Base-by-base conservation (phyloP, 2,113 vertebrate species). In the Oryzias javanicus region DNA sequence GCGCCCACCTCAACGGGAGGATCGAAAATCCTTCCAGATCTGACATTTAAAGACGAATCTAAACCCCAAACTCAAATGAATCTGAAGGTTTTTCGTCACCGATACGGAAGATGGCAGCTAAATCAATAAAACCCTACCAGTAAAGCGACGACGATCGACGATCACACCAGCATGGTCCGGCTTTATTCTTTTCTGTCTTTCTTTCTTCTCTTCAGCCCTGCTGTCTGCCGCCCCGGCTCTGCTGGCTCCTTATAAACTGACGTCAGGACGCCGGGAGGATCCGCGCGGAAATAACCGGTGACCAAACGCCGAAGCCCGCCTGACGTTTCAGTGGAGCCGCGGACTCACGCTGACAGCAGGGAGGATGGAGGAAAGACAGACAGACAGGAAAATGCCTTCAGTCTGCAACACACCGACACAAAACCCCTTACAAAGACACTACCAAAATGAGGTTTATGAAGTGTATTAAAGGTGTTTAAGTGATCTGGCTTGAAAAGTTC, bases 211-310 rank as follows among this genome's bases (percentile, higher is more conserved):
- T 42, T 29, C 73, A 25, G 58, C 55, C 57, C 25, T 16, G 50
- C 58, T 50, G 42, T 67, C 70, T 53, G 55, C 55, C 59, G 55
- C 74, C 20, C 78, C 72, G 69, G 57, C 61, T 16, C 79, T 20
- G 79, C 65, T 49, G 60, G 70, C 25, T 77, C 83, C 81, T 84
- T 84, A 71, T 83, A 64, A 48, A 55, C 20, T 90, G 87, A 89
- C 85, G 88, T 88, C 86, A 90, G 67, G 64, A 76, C 75, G 79
- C 77, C 70, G 58, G 44, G 77, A 62, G 65, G 54, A 66, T 80
- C 81, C 6, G 58, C 55, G 83, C 83, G 14, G 83, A 89, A 89
- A 89, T 89, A 89, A 81, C 70, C 76, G 71, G 68, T 89, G 86
- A 88, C 29, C 69, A 60, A 82, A 81, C 72, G 41, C 65, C 14